phyloP scores from a whole-genome alignment of 2,888 invertebrate species.

The Dilophus febrilis region DNA sequence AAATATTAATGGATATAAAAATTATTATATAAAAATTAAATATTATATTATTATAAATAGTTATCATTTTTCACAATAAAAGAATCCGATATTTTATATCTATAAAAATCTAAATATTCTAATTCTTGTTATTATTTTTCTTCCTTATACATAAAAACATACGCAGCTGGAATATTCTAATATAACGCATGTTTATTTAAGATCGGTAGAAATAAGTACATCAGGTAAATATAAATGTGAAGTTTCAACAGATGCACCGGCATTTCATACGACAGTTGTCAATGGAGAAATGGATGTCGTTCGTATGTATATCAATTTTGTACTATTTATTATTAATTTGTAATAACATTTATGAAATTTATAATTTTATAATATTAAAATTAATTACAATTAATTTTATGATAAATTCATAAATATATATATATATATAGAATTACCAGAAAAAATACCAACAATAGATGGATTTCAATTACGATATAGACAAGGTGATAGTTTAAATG shows the following conservation, averaged over 20 bases:
- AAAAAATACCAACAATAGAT: constrained; percentile 33
- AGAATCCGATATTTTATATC: too few species aligned
- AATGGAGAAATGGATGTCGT: constrained; percentile 29
- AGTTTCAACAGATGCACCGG: constrained; percentile 29
- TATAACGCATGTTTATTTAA: constrained; percentile 25
- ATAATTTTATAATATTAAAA: too few species aligned
- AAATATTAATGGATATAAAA: too few species aligned
- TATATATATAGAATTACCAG: constrained; percentile 30
- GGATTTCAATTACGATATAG: constrained; percentile 36
- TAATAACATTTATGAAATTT: too few species aligned
- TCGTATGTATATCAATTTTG: constrained; percentile 17
- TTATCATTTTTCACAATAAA: too few species aligned
- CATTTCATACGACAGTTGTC: constrained; percentile 26
- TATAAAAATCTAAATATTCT: too few species aligned
- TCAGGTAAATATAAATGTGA: constrained; percentile 28
- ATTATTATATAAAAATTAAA: too few species aligned
- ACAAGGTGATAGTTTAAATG: constrained; percentile 33
- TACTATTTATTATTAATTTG: too few species aligned
- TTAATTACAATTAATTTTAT: too few species aligned
- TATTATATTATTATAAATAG: too few species aligned
- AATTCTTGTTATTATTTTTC: too few species aligned
- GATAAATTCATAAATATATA: background rate
- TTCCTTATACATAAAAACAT: too few species aligned
- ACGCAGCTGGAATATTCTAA: constrained; percentile 25
- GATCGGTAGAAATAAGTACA: constrained; percentile 23